These are phyloP conservation scores for Sclerodermus sp. DNA, from an alignment of 2,888 invertebrate species.

Conservation along the genomic window DNA sequence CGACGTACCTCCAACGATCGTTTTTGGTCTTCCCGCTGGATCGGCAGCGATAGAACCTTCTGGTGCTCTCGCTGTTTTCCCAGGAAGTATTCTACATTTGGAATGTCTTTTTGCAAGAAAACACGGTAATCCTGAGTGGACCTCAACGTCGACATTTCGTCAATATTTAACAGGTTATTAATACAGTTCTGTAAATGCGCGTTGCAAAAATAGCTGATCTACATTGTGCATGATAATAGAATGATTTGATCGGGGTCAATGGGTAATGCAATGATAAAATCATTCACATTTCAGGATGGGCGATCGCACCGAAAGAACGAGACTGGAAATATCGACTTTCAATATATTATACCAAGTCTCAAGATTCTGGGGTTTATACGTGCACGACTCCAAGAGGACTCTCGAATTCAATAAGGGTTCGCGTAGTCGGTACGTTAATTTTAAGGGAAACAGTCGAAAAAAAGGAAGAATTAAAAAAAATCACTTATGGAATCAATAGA, in stretches of 20 bases:
- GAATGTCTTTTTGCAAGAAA: conserved; percentile 79
- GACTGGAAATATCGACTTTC: conserved; percentile 81
- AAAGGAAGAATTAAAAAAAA: not conserved
- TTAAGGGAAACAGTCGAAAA: not conserved
- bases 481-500: too few species aligned
- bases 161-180: conserved; percentile 74
- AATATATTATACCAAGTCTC: conserved; percentile 78
- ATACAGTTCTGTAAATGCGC: too few species aligned
- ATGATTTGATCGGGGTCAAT: too few species aligned
- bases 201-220: conserved; percentile 20
- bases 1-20: conserved; percentile 80
- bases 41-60: conserved; percentile 79
- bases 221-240: too few species aligned
- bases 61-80: conserved; percentile 78
- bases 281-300: too few species aligned
- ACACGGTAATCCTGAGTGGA: conserved; percentile 84
- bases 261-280: too few species aligned
- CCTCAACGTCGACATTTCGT: conserved; percentile 80
- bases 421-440: conserved; percentile 78
- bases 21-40: conserved; percentile 75
- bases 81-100: conserved; percentile 77
- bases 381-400: conserved; percentile 81
- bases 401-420: conserved; percentile 73
- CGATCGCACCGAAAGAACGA: conserved; percentile 72
- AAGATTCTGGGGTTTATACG: conserved; percentile 82